A percentile compares a stretch with the other conserved stretches of the same genome.
These are phyloP conservation scores for Fulica atra DNA, from an alignment of 2,113 vertebrate genomes.

Conservation along the genomic window DNA sequence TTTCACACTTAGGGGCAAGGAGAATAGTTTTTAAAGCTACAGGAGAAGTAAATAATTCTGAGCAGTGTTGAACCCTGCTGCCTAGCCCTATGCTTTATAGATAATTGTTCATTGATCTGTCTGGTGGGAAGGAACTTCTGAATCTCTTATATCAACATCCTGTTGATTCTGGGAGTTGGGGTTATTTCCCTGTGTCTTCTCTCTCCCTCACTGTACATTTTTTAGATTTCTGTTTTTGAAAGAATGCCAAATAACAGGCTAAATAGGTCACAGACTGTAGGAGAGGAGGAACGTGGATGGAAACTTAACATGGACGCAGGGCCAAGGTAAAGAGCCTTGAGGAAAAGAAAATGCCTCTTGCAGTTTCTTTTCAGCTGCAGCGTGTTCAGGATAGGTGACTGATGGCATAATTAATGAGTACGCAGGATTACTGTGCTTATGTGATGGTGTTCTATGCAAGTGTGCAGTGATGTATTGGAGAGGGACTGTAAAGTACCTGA, in stretches of 20 bases:
- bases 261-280: slow-evolving; percentile 59
- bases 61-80: slow-evolving; percentile 26
- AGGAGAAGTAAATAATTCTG: slow-evolving; percentile 42
- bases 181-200: background rate
- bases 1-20: slow-evolving; percentile 19
- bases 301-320: background rate
- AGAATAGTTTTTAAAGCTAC: slow-evolving; percentile 38
- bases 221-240: slow-evolving; percentile 45
- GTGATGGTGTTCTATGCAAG: background rate
- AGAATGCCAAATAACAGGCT: slow-evolving; percentile 32
- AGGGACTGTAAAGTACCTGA: background rate
- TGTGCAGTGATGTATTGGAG: background rate
- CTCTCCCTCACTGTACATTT: background rate
- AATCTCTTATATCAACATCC: background rate
- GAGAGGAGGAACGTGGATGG: background rate
- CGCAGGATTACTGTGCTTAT: background rate
- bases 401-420: slow-evolving; percentile 31
- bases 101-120: slow-evolving; percentile 58
- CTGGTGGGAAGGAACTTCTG: slow-evolving; percentile 15
- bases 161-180: slow-evolving; percentile 12
- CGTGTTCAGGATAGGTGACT: background rate
- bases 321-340: background rate
- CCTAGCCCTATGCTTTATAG: slow-evolving; percentile 28
- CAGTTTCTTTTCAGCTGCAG: background rate
- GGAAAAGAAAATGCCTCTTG: background rate